Evolutionary conservation across 1,140 invertebrate species (phyloP), one percentile per base, ranked within the genome.

Genomic region (Hormaphis cornu): DNA sequence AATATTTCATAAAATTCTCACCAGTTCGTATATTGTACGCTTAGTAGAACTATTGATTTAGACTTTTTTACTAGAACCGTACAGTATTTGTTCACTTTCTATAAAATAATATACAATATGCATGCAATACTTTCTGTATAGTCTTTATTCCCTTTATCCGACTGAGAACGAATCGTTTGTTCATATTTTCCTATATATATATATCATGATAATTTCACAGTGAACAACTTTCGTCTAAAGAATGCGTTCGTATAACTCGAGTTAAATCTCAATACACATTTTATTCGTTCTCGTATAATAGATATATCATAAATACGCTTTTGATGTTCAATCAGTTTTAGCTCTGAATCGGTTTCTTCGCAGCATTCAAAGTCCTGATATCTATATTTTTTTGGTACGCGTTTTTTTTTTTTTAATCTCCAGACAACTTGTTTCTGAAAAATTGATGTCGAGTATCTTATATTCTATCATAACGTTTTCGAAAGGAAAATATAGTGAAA

Each of bases 161-260:
- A 37, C 16, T 22, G 3, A 48, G 2, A 30, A 28, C 9, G 33
- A 63, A 63, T 40, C 26, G 10, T 30, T 63, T 44, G 16, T 46
- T 26, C 42, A 14, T 63, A 44, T 46, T 46, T 46, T n/a, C n/a
- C n/a, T n/a, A n/a, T n/a, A n/a, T n/a, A n/a, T n/a, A n/a, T n/a
- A n/a, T n/a, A 46, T 63, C 26, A 46, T 28, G 42, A 48, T 46
- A 14, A 48, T 48, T 46, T 63, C 24, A 46, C 58, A 6, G 58
- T 44, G 24, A 63, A 63, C 26, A 20, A 4, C 2, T 63, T 63
- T 63, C 18, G 44, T 22, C n/a, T 30, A 66, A 33, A 22, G 26
- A 28, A 48, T 9, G 50, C 44, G 33, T 33, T 35, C 20, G 12
- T 46, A 66, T 63, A 30, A 63, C 26, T 20, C 28, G 46, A 44